Evolutionary conservation across 37 sponge, comb jelly and placozoan genomes (phyloP).

Genomic region (Agelas oroides): DNA sequence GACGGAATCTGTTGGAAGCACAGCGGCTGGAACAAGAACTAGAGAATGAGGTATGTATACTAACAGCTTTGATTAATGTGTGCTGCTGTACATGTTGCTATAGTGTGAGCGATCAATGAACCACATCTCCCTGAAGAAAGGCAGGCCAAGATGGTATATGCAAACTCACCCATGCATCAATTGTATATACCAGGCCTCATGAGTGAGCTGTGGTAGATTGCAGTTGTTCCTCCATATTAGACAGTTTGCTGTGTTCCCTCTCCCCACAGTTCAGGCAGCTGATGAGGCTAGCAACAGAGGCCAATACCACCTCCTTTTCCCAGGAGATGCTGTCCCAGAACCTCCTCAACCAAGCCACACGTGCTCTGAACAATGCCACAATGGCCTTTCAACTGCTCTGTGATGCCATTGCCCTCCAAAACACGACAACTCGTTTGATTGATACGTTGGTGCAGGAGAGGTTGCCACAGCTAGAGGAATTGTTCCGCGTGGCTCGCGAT

Average conservation of each 20-base stretch:
- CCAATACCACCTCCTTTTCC: constrained; percentile 2
- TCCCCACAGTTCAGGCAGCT: not conserved
- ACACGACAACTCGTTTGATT: not conserved
- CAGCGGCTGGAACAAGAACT: not conserved
- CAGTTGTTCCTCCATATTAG: no score
- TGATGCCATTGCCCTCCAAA: constrained; percentile 31
- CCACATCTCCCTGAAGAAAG: no score
- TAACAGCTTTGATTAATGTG: not conserved
- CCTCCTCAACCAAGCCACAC: not conserved
- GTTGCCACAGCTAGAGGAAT: not conserved
- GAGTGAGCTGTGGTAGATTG: no score
- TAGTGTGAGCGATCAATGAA: no score
- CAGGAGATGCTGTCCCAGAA: not conserved
- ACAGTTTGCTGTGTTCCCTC: no score
- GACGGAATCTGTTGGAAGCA: not conserved
- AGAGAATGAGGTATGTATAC: not conserved
- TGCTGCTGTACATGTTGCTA: no score
- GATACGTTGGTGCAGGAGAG: not conserved
- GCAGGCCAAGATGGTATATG: no score
- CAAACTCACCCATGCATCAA: no score
- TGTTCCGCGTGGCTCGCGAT: not conserved
- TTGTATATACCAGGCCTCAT: no score
- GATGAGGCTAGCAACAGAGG: not conserved
- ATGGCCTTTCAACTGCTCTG: constrained; percentile 3
- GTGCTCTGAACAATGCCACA: constrained; percentile 11